phyloP scores from a whole-genome alignment of 2,113 vertebrate genomes.

The Nanorana parkeri region DNA sequence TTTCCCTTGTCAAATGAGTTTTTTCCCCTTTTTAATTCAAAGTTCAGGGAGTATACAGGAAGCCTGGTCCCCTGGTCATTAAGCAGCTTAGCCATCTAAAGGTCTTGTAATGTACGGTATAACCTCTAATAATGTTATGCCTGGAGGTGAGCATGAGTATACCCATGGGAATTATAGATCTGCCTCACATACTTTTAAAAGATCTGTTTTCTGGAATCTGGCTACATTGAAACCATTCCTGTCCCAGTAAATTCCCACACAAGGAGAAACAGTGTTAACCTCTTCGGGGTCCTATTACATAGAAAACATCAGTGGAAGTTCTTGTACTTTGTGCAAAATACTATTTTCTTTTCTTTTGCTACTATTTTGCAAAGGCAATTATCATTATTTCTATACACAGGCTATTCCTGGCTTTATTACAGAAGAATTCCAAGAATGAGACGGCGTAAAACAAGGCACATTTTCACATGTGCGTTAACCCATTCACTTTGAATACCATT shows the following conservation, averaged over 20 bases:
- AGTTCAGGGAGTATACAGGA: slow-evolving; percentile 35
- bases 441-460: too few species aligned
- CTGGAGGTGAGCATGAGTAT: neutral
- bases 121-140: slow-evolving; percentile 24
- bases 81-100: neutral
- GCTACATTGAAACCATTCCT: slow-evolving; percentile 10
- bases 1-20: neutral
- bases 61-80: neutral
- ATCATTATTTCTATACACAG: too few species aligned
- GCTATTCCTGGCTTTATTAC: too few species aligned
- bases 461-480: too few species aligned
- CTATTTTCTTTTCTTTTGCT: neutral
- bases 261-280: slow-evolving; percentile 13
- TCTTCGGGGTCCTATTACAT: neutral
- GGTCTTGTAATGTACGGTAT: slow-evolving; percentile 11
- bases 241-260: slow-evolving; percentile 6
- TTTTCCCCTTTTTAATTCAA: neutral
- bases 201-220: neutral
- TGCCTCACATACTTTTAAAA: slow-evolving; percentile 5
- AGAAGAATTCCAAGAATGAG: too few species aligned
- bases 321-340: too few species aligned
- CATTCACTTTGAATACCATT: too few species aligned
- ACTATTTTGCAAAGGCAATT: too few species aligned
- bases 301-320: too few species aligned
- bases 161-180: neutral